Percentiles rank a stretch among this genome's conserved stretches.
Conservation (phyloP, 1,140 invertebrate species). For the Diploscapter pachys region DNA sequence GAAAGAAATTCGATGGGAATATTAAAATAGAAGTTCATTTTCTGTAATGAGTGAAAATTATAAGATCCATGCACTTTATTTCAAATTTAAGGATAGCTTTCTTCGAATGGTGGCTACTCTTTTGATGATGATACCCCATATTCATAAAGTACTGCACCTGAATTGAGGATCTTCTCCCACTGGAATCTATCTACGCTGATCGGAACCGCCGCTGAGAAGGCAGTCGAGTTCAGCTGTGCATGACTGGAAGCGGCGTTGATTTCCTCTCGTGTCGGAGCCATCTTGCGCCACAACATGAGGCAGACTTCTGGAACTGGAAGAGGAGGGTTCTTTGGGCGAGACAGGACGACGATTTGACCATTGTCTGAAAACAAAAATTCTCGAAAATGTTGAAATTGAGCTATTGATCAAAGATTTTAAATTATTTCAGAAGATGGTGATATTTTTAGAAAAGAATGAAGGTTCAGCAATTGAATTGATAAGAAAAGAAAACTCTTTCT, state of each 20-base stretch:
- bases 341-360: slow-evolving; percentile 21
- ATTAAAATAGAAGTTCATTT: too few relatives aligned
- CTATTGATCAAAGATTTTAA: too few relatives aligned
- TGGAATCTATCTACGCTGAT: slow-evolving; percentile 27
- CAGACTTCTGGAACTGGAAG: slow-evolving; percentile 31
- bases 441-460: too few relatives aligned
- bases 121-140: neutral
- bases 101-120: neutral
- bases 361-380: slow-evolving; percentile 3
- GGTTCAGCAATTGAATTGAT: too few relatives aligned
- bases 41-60: too few relatives aligned
- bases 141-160: slow-evolving; percentile 8
- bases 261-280: slow-evolving; percentile 22
- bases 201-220: slow-evolving; percentile 35
- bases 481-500: too few relatives aligned
- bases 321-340: slow-evolving; percentile 35
- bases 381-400: too few relatives aligned
- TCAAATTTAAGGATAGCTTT: slow-evolving; percentile 3
- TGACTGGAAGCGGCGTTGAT: slow-evolving; percentile 11
- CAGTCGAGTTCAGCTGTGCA: slow-evolving; percentile 27
- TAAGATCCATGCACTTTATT: neutral
- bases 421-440: too few relatives aligned
- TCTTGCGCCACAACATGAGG: slow-evolving; percentile 29
- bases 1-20: neutral
- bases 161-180: slow-evolving; percentile 30